Percentiles rank a stretch among this genome's conserved stretches.
Conservation (phyloP, 2,113 vertebrate species). For the Asarcornis scutulata region DNA sequence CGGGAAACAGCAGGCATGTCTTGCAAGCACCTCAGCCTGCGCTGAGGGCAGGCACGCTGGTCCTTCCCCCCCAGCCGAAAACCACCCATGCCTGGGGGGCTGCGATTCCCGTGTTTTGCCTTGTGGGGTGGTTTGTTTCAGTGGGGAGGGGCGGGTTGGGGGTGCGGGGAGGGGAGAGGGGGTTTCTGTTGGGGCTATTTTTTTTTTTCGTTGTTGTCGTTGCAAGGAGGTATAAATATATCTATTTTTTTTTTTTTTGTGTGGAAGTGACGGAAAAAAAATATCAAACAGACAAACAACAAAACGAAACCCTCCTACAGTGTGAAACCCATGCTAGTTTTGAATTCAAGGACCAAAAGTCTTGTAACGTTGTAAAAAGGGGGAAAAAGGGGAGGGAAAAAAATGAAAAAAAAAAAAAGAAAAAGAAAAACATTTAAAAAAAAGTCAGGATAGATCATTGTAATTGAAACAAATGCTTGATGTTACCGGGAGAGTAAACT, state of each 20-base stretch:
- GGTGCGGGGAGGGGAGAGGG: neutral
- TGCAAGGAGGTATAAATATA: constrained; percentile 77
- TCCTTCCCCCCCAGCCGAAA: neutral
- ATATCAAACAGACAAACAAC: neutral
- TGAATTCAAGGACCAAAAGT: constrained; percentile 83
- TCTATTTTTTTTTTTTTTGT: constrained; percentile 59
- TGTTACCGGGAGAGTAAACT: constrained; percentile 80
- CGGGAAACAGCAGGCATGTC: neutral
- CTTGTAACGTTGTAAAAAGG: constrained; percentile 74
- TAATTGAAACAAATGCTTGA: constrained; percentile 74
- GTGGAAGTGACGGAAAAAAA: constrained; percentile 63
- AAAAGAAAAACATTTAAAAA: neutral
- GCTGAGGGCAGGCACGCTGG: neutral
- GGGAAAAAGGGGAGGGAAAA: neutral
- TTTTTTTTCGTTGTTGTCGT: constrained; percentile 64
- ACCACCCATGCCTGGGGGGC: neutral
- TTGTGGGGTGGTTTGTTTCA: neutral
- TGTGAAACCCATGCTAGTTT: constrained; percentile 80
- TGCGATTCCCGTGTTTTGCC: neutral
- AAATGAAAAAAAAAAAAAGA: neutral
- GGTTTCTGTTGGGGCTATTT: neutral
- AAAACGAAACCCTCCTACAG: constrained; percentile 35
- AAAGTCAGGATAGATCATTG: constrained; percentile 74
- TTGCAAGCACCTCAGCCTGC: neutral
- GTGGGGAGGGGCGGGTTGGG: neutral